Conservation (phyloP, 1,140 invertebrate genomes). For the Caenorhabditis tropicalis region DNA sequence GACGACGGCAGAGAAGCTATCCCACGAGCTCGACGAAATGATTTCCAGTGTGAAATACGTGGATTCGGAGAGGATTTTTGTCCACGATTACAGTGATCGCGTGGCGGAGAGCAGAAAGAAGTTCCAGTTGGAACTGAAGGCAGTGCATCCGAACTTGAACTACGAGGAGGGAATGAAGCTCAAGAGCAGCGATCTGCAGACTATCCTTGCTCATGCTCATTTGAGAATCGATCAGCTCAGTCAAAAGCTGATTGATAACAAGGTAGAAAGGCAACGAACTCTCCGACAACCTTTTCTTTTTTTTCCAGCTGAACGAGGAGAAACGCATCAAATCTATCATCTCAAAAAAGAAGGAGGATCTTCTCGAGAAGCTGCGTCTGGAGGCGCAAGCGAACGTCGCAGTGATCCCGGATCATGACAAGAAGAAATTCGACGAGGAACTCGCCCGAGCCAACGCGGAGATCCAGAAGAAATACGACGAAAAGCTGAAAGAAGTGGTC, state of each 20-base stretch:
- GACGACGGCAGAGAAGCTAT: constrained; percentile 62
- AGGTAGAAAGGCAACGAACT: constrained; percentile 54
- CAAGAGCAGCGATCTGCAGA: constrained; percentile 74
- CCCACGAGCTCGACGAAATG: constrained; percentile 61
- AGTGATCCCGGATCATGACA: background rate
- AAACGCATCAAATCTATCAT: constrained; percentile 62
- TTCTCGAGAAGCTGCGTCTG: constrained; percentile 50
- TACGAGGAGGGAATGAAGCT: constrained; percentile 71
- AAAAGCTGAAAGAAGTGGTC: constrained; percentile 73
- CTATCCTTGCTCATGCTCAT: constrained; percentile 75
- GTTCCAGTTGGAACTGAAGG: constrained; percentile 63
- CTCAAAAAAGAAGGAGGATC: constrained; percentile 59
- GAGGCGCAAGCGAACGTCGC: background rate
- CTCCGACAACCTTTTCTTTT: background rate
- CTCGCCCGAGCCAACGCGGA: constrained; percentile 38
- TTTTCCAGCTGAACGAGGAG: constrained; percentile 61
- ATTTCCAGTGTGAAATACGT: constrained; percentile 68
- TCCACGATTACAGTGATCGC: constrained; percentile 74
- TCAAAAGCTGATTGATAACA: constrained; percentile 74
- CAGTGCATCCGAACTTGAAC: constrained; percentile 72
- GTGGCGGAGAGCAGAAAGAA: constrained; percentile 73
- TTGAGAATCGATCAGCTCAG: constrained; percentile 75
- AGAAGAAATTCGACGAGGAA: constrained; percentile 42
- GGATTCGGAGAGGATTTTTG: constrained; percentile 72
- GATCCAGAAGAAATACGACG: constrained; percentile 50